These are phyloP conservation scores for Clamator glandarius DNA, from an alignment of 2,797 vertebrate genomes.

Conservation along the genomic window DNA sequence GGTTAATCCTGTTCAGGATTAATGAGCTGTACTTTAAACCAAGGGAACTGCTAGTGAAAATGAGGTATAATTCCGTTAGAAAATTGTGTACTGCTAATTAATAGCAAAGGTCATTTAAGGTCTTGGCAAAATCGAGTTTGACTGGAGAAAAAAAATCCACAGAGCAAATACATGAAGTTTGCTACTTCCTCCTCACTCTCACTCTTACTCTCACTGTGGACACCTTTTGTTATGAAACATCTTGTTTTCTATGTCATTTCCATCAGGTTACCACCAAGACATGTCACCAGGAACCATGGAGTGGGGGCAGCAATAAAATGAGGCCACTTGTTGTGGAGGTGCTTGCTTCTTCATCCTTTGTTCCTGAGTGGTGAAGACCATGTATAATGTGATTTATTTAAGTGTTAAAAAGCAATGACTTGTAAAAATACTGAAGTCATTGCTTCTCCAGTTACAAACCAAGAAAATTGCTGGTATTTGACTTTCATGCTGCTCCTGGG, in stretches of 20 bases:
- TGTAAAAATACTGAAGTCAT: background rate
- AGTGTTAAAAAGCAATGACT: background rate
- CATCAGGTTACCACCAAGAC: background rate
- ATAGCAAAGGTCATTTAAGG: slow-evolving; percentile 33
- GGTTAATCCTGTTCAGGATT: slow-evolving; percentile 40
- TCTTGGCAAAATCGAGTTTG: background rate
- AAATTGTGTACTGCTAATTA: slow-evolving; percentile 53
- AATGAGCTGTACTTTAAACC: slow-evolving; percentile 55
- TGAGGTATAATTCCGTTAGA: slow-evolving; percentile 48
- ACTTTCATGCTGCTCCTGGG: background rate
- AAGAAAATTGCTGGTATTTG: background rate
- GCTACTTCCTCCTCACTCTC: background rate
- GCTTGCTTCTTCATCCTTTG: background rate
- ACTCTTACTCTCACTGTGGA: background rate
- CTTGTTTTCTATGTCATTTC: background rate
- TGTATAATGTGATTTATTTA: background rate
- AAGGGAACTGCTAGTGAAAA: slow-evolving; percentile 14
- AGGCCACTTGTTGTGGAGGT: background rate
- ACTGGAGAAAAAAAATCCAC: background rate
- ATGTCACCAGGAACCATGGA: background rate
- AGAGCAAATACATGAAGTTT: background rate
- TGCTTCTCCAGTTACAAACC: background rate
- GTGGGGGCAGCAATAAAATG: background rate
- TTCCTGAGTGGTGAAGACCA: background rate
- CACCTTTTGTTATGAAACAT: background rate